These are phyloP conservation scores for Spilosoma lubricipeda DNA, from an alignment of 2,888 invertebrate genomes.

Conservation along the genomic window DNA sequence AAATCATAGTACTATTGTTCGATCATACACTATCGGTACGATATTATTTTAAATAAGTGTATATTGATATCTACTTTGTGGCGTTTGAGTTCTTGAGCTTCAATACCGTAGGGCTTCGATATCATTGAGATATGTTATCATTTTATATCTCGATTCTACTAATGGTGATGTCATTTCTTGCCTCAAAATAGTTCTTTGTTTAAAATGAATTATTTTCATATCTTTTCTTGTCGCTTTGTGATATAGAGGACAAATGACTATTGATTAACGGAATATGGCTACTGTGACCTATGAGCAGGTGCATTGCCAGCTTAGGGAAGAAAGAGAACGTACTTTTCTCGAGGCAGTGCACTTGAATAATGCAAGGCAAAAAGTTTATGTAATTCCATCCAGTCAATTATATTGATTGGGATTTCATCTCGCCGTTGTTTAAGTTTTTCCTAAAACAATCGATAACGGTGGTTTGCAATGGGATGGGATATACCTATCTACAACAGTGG, in stretches of 20 bases:
- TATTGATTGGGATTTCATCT: background rate
- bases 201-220: conserved; percentile 10
- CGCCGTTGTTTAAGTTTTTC: too few species aligned
- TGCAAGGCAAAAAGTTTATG: background rate
- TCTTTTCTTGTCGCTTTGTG: background rate
- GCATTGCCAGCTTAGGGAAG: too few species aligned
- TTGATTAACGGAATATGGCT: too few species aligned
- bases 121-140: conserved; percentile 64
- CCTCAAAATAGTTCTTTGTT: conserved; percentile 62
- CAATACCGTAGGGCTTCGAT: conserved; percentile 45
- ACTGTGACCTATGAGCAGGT: too few species aligned
- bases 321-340: too few species aligned
- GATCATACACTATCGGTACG: background rate
- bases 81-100: background rate
- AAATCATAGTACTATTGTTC: background rate
- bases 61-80: conserved; percentile 6
- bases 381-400: too few species aligned
- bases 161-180: conserved; percentile 67
- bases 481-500: too few species aligned
- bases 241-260: background rate
- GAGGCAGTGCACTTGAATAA: too few species aligned
- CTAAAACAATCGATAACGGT: too few species aligned
- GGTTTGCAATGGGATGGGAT: too few species aligned
- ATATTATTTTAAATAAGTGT: conserved; percentile 12
- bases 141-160: conserved; percentile 66